Evolutionary conservation across 2,888 invertebrate species (phyloP).

Genomic region (Galeopsomyia nigrocyanea): DNA sequence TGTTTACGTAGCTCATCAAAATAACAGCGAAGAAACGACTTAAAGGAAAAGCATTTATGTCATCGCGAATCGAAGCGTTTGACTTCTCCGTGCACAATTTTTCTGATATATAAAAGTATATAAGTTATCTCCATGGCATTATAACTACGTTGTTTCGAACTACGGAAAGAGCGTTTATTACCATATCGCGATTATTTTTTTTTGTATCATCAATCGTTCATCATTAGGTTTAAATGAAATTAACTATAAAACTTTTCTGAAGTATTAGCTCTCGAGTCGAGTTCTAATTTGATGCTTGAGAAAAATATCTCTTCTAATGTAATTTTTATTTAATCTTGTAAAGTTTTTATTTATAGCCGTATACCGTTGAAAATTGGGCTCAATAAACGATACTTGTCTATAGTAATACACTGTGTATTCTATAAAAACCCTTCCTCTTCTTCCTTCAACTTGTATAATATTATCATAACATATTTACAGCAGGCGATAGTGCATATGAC

Average conservation of each 20-base stretch:
- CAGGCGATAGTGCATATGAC: too few relatives aligned
- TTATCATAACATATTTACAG: too few relatives aligned
- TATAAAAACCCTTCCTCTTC: constrained; percentile 6
- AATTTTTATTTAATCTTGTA: constrained; percentile 62
- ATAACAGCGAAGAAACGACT: constrained; percentile 37
- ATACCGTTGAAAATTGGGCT: constrained; percentile 60
- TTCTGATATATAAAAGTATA: constrained; percentile 32
- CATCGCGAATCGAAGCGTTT: constrained; percentile 43
- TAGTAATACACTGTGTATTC: constrained; percentile 26
- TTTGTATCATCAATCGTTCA: constrained; percentile 39
- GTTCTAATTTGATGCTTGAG: constrained; percentile 57
- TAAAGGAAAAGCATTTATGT: constrained; percentile 50
- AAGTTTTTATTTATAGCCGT: constrained; percentile 63
- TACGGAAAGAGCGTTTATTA: constrained; percentile 33
- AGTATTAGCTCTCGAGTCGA: constrained; percentile 57
- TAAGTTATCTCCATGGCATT: constrained; percentile 45
- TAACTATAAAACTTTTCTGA: constrained; percentile 59
- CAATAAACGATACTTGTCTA: constrained; percentile 62
- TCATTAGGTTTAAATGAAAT: constrained; percentile 44
- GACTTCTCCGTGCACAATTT: constrained; percentile 47
- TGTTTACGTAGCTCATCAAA: constrained; percentile 38
- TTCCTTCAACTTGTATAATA: background rate
- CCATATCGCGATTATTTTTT: constrained; percentile 28
- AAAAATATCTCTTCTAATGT: constrained; percentile 55
- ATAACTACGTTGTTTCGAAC: constrained; percentile 31